phyloP scores from a whole-genome alignment of 2,113 vertebrate genomes.

The Antigone vipio region DNA sequence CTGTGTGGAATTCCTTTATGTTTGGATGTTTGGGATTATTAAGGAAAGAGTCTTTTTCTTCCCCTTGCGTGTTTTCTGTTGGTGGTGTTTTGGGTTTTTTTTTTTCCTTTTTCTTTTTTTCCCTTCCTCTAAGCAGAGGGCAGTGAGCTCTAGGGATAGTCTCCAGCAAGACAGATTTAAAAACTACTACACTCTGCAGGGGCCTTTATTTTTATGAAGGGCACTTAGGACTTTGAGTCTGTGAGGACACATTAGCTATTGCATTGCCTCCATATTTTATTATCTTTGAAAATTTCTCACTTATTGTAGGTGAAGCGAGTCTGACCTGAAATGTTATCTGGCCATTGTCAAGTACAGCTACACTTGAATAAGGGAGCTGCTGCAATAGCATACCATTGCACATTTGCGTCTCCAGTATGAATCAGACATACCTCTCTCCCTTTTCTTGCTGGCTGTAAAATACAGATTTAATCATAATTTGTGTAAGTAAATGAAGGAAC shows the following conservation, averaged over 20 bases:
- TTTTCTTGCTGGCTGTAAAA: neutral
- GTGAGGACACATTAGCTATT: neutral
- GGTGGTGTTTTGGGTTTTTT: too few species aligned
- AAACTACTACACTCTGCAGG: neutral
- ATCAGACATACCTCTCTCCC: neutral
- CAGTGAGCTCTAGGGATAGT: neutral
- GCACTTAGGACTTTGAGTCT: neutral
- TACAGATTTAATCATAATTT: neutral
- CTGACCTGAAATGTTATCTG: neutral
- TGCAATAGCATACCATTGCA: neutral
- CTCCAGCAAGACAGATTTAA: neutral
- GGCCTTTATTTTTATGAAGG: neutral
- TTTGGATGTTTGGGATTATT: neutral
- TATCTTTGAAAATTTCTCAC: constrained; percentile 1
- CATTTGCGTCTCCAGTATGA: neutral
- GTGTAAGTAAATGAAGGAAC: neutral
- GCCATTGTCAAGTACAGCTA: neutral
- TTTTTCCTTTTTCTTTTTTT: fast-evolving
- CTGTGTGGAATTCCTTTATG: neutral
- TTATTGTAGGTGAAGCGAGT: neutral
- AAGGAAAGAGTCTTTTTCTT: neutral
- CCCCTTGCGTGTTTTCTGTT: neutral
- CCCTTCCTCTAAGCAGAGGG: too few species aligned
- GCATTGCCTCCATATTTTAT: neutral
- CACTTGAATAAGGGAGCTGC: neutral